Conservation (phyloP, 1,140 invertebrate species). For the Ericerus pela region DNA sequence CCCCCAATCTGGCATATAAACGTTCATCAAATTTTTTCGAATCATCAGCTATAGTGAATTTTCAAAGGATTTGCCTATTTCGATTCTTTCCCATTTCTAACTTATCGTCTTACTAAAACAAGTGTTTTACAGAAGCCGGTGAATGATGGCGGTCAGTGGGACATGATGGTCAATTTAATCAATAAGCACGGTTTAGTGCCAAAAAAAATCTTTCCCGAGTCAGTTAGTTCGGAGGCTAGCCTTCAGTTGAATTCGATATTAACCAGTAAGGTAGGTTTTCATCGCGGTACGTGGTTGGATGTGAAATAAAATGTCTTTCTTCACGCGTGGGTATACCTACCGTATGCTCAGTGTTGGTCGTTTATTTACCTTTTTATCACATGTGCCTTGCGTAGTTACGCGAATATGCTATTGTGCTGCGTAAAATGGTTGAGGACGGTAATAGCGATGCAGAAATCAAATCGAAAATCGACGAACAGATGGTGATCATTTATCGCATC, state of each 20-base stretch:
- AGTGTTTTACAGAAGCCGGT: conserved; percentile 50
- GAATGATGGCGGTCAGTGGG: conserved; percentile 80
- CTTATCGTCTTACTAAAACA: no score
- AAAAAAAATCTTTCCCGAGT: conserved; percentile 71
- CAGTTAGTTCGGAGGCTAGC: conserved; percentile 57
- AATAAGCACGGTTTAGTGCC: conserved; percentile 75
- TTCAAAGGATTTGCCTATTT: no score
- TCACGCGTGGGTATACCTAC: neutral
- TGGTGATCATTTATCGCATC: conserved; percentile 63
- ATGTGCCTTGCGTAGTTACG: conserved; percentile 41
- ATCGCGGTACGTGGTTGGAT: neutral
- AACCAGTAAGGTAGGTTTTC: conserved; percentile 51
- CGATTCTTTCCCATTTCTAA: no score
- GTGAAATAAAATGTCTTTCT: neutral
- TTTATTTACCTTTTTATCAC: neutral
- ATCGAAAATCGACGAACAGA: conserved; percentile 44
- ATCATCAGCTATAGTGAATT: no score
- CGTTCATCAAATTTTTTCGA: no score
- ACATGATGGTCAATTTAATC: conserved; percentile 76
- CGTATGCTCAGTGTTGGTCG: neutral
- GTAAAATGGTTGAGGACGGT: conserved; percentile 41
- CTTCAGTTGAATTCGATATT: conserved; percentile 57
- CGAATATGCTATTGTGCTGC: conserved; percentile 60
- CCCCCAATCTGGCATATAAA: no score
- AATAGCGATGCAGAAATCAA: conserved; percentile 41